Conservation (phyloP, 2,113 vertebrate species). For the Rafetus swinhoei region DNA sequence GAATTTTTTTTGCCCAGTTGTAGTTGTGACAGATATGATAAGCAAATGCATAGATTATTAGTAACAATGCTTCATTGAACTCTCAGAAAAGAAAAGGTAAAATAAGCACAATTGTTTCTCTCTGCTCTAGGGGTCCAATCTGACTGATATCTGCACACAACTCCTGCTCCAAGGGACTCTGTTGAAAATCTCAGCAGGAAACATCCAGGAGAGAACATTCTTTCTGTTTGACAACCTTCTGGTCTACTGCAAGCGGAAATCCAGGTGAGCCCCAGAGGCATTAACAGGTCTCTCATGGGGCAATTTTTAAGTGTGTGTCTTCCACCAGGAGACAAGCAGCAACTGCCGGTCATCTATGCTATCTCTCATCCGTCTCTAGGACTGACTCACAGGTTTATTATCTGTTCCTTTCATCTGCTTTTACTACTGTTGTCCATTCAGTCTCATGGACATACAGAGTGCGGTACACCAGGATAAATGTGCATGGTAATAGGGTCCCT, state of each 20-base stretch:
- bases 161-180: slow-evolving; percentile 94
- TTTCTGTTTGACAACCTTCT: slow-evolving; percentile 99
- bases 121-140: slow-evolving; percentile 90
- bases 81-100: neutral
- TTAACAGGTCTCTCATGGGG: neutral
- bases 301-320: neutral
- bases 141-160: slow-evolving; percentile 97
- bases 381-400: neutral
- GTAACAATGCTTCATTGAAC: neutral
- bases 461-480: neutral
- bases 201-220: slow-evolving; percentile 97
- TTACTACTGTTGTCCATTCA: neutral
- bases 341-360: neutral
- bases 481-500: neutral
- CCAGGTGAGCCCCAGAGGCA: slow-evolving; percentile 81
- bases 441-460: neutral
- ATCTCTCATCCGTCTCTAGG: neutral
- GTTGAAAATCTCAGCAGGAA: slow-evolving; percentile 97
- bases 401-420: neutral
- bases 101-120: neutral
- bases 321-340: neutral
- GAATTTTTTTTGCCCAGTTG: neutral
- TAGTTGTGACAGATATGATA: neutral
- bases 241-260: slow-evolving; percentile 98
- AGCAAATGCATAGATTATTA: neutral